Evolutionary conservation across 2,797 vertebrate genomes (phyloP).

Genomic region (Sebastes iracundus): DNA sequence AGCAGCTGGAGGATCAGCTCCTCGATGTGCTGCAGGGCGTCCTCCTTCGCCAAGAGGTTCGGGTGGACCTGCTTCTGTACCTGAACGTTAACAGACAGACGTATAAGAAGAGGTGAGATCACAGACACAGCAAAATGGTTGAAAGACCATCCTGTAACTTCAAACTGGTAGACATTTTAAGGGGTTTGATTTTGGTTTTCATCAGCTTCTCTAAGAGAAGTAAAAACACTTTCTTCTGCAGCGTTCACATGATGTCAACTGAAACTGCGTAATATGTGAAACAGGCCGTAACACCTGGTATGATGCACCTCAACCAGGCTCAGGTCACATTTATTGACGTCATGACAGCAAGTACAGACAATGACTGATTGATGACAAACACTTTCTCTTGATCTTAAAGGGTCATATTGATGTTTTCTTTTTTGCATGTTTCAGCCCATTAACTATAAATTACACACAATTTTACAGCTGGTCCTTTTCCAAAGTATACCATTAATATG

Average conservation of each 20-base stretch:
- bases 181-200: not conserved
- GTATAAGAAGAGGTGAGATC: not conserved
- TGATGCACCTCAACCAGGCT: slow-evolving; percentile 14
- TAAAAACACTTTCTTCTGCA: not conserved
- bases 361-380: not conserved
- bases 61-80: slow-evolving; percentile 98
- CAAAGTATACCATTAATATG: not conserved
- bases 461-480: not conserved
- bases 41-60: slow-evolving; percentile 94
- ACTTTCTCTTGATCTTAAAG: not conserved
- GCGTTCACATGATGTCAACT: not conserved
- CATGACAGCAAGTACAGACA: slow-evolving; percentile 27
- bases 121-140: not conserved
- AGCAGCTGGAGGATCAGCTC: slow-evolving; percentile 98
- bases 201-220: not conserved
- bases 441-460: not conserved
- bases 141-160: not conserved
- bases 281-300: slow-evolving; percentile 23
- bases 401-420: not conserved
- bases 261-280: not conserved
- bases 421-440: not conserved
- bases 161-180: fast-evolving
- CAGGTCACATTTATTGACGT: slow-evolving; percentile 14
- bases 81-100: slow-evolving; percentile 69
- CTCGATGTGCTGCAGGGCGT: slow-evolving; percentile 96